Base-by-base conservation (phyloP, 64 coral and sea anemone genomes). In the Montipora capricornis region DNA sequence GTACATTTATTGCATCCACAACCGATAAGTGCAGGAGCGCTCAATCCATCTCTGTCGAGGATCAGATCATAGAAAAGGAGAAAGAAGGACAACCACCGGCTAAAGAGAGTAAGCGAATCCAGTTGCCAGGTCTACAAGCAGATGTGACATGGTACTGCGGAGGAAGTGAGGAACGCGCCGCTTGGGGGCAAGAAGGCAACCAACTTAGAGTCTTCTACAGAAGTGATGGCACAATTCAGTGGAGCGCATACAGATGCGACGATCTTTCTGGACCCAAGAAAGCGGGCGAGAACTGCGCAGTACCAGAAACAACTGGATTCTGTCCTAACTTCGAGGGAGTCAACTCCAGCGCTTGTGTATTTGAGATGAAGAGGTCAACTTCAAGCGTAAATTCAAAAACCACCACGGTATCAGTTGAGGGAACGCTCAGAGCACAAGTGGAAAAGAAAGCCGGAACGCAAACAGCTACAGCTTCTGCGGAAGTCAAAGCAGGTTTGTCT, bases 301-400 rank as follows among this genome's bases (percentile, higher is more conserved):
- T 90, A 10, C 76, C 76, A 49, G 89, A 90, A 80, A 80, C 49
- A 16, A 80, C 89, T 5, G 76, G 61, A 48, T 67, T 49, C 60
- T 90, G 89, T 29, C 89, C 89, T 22, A 90, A 90, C 13, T 80
- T 80, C 57, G 53, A 59, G 19, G 76, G 68, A 5, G 79, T 17
- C 5, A 68, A 90, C 48, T 90, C 89, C 14, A 67, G 59, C 17
- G 89, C 76, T 24, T 90, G 89, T 50, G 89, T 90, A 2, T 90
- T 69, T 69, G 89, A 90, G 77, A 50, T 90, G 19, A 80, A 80
- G 77, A 90, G 20, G 11, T 90, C 89, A 50, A 44, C 77, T 24
- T 80, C 76, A 1, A 9, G 68, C 5, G 61, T 37, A 50, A n/a
- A 49, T 17, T 75, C 77, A 58, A 90, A 80, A 44, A 90, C 89